phyloP scores from a whole-genome alignment of 2,797 vertebrate species.

The Urosaurus nigricauda region DNA sequence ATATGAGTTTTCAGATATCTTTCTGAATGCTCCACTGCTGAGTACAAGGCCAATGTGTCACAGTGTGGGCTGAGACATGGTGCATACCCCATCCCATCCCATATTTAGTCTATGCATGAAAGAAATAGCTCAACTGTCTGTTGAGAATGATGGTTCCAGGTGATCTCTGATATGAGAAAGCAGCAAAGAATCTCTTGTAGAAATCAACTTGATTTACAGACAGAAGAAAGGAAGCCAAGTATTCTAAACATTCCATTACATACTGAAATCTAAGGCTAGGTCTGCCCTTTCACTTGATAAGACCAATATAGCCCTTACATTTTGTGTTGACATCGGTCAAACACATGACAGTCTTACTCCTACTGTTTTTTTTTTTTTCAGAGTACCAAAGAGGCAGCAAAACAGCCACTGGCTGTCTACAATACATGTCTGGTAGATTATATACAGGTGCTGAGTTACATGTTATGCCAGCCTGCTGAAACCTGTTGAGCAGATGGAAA shows the following conservation, averaged over 20 bases:
- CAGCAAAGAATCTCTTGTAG: not conserved
- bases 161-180: not conserved
- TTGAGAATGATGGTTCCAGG: not conserved
- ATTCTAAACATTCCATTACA: not conserved
- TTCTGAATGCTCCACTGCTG: not conserved
- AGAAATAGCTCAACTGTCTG: not conserved
- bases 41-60: not conserved
- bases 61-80: not conserved
- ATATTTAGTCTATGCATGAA: not conserved
- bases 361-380: not conserved
- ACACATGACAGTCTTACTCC: not conserved
- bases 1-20: not conserved
- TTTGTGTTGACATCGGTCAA: not conserved
- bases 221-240: not conserved
- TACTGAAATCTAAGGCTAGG: not conserved
- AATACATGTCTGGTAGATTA: not conserved
- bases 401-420: not conserved
- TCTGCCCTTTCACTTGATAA: not conserved
- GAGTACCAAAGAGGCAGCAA: not conserved
- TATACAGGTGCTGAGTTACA: not conserved
- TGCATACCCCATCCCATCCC: too few relatives aligned
- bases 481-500: conserved; percentile 74
- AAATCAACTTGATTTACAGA: not conserved
- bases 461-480: not conserved
- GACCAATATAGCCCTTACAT: not conserved